Percentiles rank a stretch among this genome's conserved stretches.
Evolutionary conservation across 2,888 invertebrate genomes (phyloP).

Genomic region (Pecten maximus): DNA sequence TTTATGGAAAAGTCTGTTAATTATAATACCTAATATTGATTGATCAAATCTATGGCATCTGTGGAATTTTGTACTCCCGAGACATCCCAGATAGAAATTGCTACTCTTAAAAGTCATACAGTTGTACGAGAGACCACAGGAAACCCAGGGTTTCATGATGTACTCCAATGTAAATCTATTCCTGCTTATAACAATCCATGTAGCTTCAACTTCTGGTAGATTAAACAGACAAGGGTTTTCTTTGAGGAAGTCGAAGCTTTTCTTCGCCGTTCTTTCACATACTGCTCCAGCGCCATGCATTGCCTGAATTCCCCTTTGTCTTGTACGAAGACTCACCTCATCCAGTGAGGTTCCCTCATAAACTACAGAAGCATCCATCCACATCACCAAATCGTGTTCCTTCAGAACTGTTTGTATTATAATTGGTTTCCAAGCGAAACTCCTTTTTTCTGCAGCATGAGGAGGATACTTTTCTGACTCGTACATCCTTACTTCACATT

Average conservation of each 20-base stretch:
- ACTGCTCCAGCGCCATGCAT: neutral
- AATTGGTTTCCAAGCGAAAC: slow-evolving; percentile 64
- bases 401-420: slow-evolving; percentile 59
- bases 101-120: neutral
- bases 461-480: slow-evolving; percentile 54
- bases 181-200: slow-evolving; percentile 5
- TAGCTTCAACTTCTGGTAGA: neutral
- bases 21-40: slow-evolving; percentile 7
- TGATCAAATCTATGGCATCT: slow-evolving; percentile 35
- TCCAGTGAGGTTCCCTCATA: neutral
- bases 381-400: slow-evolving; percentile 47
- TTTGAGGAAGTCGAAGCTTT: neutral
- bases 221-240: slow-evolving; percentile 22
- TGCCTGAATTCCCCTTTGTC: neutral
- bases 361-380: slow-evolving; percentile 44
- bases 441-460: slow-evolving; percentile 50
- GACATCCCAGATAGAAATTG: neutral
- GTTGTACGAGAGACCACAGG: slow-evolving; percentile 15
- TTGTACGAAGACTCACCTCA: neutral
- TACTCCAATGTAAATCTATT: slow-evolving; percentile 14
- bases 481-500: neutral
- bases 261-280: neutral
- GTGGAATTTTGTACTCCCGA: neutral
- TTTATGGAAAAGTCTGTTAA: slow-evolving; percentile 23
- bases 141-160: slow-evolving; percentile 39